Conservation (phyloP, 2,797 vertebrate species). For the Eurystomus glaucurus region DNA sequence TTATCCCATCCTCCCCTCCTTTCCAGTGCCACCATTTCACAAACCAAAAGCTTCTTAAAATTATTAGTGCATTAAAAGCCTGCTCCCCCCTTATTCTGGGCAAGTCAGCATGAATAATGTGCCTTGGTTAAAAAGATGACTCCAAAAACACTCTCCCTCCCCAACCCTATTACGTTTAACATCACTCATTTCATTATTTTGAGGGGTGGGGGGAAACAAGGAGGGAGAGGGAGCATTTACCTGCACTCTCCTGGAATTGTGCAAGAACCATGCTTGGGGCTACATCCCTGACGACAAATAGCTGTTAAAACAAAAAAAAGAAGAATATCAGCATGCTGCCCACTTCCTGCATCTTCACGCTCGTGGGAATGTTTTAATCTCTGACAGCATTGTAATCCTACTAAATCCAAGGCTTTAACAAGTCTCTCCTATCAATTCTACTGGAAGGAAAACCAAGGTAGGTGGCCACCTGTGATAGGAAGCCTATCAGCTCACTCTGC, state of each 20-base stretch:
- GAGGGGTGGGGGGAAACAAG: neutral
- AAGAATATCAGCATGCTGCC: conserved; percentile 61
- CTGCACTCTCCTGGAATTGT: conserved; percentile 96
- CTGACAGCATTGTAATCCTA: conserved; percentile 50
- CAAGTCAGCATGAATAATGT: conserved; percentile 44
- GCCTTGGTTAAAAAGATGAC: conserved; percentile 57
- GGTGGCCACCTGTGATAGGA: conserved; percentile 14
- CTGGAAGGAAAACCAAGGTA: conserved; percentile 58
- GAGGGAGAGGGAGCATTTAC: conserved; percentile 83
- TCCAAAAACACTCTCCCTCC: conserved; percentile 23
- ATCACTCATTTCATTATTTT: conserved; percentile 11
- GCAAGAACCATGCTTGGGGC: conserved; percentile 94
- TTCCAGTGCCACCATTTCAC: neutral
- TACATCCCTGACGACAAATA: conserved; percentile 98
- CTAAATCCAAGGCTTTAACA: conserved; percentile 75
- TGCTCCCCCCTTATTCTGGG: conserved; percentile 44
- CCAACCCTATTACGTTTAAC: neutral
- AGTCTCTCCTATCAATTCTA: conserved; percentile 46
- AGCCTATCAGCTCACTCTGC: neutral
- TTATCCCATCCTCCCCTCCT: neutral
- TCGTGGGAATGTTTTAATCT: conserved; percentile 79
- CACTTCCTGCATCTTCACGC: neutral
- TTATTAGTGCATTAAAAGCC: conserved; percentile 69
- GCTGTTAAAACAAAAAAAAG: conserved; percentile 83
- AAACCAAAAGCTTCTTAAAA: conserved; percentile 55